A percentile compares a stretch with the other conserved stretches of the same genome.
Evolutionary conservation across 2,888 invertebrate genomes (phyloP).

Genomic region (Xylophagus ater): DNA sequence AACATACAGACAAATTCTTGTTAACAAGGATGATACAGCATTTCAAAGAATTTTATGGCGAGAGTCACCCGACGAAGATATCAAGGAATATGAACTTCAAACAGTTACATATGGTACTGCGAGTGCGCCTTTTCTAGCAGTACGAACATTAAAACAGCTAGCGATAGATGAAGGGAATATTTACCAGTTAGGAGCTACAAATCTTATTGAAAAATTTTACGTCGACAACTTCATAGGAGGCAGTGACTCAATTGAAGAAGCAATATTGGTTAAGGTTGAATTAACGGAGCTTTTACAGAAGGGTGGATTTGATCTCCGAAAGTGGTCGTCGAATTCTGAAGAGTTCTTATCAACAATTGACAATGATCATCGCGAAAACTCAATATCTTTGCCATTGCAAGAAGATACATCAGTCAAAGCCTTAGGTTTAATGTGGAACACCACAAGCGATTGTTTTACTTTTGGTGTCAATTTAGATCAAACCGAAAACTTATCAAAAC

Average conservation of each 20-base stretch:
- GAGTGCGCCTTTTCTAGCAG: no score
- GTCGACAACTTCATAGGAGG: no score
- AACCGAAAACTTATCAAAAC: no score
- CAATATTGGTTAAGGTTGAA: background rate
- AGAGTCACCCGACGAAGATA: slow-evolving; percentile 3
- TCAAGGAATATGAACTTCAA: slow-evolving; percentile 9
- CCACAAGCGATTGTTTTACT: no score
- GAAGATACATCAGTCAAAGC: no score
- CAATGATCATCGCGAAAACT: no score
- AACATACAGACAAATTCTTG: slow-evolving; percentile 13
- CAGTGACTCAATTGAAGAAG: background rate
- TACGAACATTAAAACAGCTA: slow-evolving; percentile 8
- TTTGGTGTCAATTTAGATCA: no score
- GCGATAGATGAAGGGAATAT: slow-evolving; percentile 3
- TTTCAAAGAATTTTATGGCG: slow-evolving; percentile 16
- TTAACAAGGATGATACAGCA: slow-evolving; percentile 9
- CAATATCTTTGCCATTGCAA: no score
- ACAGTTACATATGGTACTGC: no score
- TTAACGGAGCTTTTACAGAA: background rate
- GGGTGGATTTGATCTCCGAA: slow-evolving; percentile 6
- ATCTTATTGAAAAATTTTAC: slow-evolving; percentile 6
- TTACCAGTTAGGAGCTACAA: slow-evolving; percentile 5
- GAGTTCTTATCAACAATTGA: no score
- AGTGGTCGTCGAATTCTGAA: no score
- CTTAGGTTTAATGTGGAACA: no score